Evolutionary conservation across 2,113 vertebrate species (phyloP), one percentile per base, ranked within the genome.

Genomic region (Hirundichthys speculiger): DNA sequence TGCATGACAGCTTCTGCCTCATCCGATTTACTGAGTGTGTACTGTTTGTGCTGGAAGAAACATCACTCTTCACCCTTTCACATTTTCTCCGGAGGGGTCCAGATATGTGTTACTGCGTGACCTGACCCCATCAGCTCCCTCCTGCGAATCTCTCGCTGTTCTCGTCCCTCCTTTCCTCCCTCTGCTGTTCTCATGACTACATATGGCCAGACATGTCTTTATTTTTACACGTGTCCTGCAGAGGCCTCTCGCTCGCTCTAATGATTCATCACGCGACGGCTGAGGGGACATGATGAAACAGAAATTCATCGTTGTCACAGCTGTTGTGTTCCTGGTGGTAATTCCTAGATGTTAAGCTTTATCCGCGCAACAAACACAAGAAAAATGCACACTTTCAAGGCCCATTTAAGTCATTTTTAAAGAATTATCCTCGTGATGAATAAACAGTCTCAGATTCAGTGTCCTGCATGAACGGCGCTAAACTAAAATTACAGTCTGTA

Each of bases 241-340:
- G 57, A 76, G 67, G 69, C 19, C 20, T 30, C 70, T 61, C 39
- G 0, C 60, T 60, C 39, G 67, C 53, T 59, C 1, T 1, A 21
- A 67, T 75, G 77, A 83, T 18, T 88, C 75, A 69, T 69, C 42
- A 25, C 0, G 7, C 63, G 34, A 43, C 59, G 47, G 62, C 64
- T 45, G 34, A 40, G 22, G 55, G 47, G 56, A 52, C 8, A 7
- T 2, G 64, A 48, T 24, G 56, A 34, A 52, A 75, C 66, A 63
- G 13, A 78, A 30, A 77, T 59, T 21, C 9, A 9, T 3, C 38
- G 55, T 13, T 38, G 25, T 46, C 64, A 51, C 40, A 11, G 53
- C 52, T 46, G 27, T 5, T 10, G 30, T 34, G 3, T 34, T 34
- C 30, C 30, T 7, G 12, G 19, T 10, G 50, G 41, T 45, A 14